Evolutionary conservation across 2,888 invertebrate species (phyloP).

Genomic region (Spisula solida): DNA sequence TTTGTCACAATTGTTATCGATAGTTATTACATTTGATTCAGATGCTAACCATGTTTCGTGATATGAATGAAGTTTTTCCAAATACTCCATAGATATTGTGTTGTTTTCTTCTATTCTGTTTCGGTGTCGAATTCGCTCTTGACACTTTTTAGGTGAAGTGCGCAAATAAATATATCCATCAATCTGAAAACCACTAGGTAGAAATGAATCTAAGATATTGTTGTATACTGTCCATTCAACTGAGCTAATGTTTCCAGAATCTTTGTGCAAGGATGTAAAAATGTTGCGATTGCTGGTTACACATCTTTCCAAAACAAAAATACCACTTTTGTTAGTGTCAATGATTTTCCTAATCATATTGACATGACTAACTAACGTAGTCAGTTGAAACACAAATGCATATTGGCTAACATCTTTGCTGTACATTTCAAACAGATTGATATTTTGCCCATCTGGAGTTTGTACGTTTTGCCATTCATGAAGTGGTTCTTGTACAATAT

Average conservation of each 20-base stretch:
- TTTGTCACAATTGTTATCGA: no score
- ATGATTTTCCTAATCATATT: not conserved
- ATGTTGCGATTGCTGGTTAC: not conserved
- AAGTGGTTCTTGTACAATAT: not conserved
- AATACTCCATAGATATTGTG: no score
- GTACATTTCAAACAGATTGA: not conserved
- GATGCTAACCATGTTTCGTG: no score
- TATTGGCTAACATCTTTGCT: not conserved
- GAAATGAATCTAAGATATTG: not conserved
- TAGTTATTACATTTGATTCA: no score
- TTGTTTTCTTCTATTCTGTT: no score
- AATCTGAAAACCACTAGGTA: not conserved
- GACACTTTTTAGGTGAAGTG: no score
- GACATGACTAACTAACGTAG: not conserved
- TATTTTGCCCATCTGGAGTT: not conserved
- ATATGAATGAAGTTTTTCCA: no score
- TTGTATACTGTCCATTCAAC: not conserved
- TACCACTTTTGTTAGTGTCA: not conserved
- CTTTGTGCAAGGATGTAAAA: not conserved
- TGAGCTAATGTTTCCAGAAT: not conserved
- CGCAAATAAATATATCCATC: no score
- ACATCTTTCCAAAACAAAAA: constrained; percentile 2
- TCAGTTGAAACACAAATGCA: constrained; percentile 16
- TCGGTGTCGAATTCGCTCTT: no score
- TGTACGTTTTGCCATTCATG: constrained; percentile 7